Evolutionary conservation across 1,140 invertebrate species (phyloP), one percentile per base, ranked within the genome.

Genomic region (Diorhabda carinulata): DNA sequence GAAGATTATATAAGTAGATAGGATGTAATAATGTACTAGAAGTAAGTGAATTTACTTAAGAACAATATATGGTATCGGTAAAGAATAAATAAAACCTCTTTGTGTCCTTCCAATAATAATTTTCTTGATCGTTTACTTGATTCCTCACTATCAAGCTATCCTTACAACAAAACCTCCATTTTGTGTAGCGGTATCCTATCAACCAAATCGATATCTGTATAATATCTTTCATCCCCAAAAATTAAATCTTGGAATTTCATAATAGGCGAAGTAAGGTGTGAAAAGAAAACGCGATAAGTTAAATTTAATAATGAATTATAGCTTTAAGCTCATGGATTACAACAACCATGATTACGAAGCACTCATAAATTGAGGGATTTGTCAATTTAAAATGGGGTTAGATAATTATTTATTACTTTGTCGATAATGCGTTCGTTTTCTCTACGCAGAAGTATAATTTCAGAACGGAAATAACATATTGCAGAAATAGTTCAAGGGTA

Each of bases 311-410:
- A 74, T 74, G 73, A 74, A 25, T 73, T 73, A 73, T 73, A 61
- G 52, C 61, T 57, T 41, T 70, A 73, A 73, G 69, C 72, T 69
- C 70, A 73, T 59, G 72, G 74, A 76, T 76, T 76, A 76, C 72
- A 75, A 68, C 70, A 65, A 65, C 61, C 74, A 68, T 75, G 71
- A 76, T 75, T 73, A 73, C 72, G 69, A 68, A 10, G 60, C 72
- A 65, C 7, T 62, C 69, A 67, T 72, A 73, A 73, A 73, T 73
- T 72, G 47, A 7, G 68, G 70, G 72, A 73, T 73, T 73, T 73
- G 72, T 73, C 72, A 73, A 73, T 73, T 71, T 73, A 73, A 73
- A 73, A 73, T 69, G 72, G 72, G 72, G 72, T 71, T 73, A 73
- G 66, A 73, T 71, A 73, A 73, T 73, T 73, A 73, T 73, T 73